Evolutionary conservation across 2,888 invertebrate species (phyloP), one percentile per base, ranked within the genome.

Genomic region (Antheraea assamensis): DNA sequence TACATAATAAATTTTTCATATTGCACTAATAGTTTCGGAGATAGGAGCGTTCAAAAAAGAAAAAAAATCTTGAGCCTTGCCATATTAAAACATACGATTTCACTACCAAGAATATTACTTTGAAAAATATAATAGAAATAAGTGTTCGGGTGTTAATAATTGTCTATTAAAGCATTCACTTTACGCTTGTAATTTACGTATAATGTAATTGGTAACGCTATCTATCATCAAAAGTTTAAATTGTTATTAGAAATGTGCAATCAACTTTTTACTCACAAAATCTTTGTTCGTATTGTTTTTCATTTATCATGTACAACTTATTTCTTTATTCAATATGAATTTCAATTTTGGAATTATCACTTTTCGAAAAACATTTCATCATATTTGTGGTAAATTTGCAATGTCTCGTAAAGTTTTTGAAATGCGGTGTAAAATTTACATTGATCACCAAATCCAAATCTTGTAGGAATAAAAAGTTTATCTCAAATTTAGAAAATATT

Each of bases 231-330:
- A 68, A 24, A 68, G 68, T 35, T 68, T 68, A 68, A 68, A 68
- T 35, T 68, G 68, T 68, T 68, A 68, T 68, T 70, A 70, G 4
- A 61, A 70, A 55, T 61, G 21, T 55, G 35, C 58, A 49, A 47
- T 72, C 61, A 72, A 72, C 15, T 72, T 71, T 72, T 72, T 66
- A 49, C 19, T 17, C 61, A 66, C 31, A 49, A 30, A 68, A 72
- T 47, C n/a, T 5, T 13, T 21, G 68, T 68, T 15, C 35, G 13
- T 35, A 35, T 35, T 35, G 35, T 68, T 35, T 68, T 68, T 35
- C 35, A 35, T 35, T 35, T 68, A 64, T 30, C 27, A 30, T 64
- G 61, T 64, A 30, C 61, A 30, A 64, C 15, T 64, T 30, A 64
- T 27, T 64, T 64, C 17, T 30, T 17, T 30, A 64, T 30, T 30